Percentiles rank a stretch among this genome's conserved stretches.
Evolutionary conservation across 1,140 invertebrate species (phyloP).

Genomic region (Drosophila bipectinata): DNA sequence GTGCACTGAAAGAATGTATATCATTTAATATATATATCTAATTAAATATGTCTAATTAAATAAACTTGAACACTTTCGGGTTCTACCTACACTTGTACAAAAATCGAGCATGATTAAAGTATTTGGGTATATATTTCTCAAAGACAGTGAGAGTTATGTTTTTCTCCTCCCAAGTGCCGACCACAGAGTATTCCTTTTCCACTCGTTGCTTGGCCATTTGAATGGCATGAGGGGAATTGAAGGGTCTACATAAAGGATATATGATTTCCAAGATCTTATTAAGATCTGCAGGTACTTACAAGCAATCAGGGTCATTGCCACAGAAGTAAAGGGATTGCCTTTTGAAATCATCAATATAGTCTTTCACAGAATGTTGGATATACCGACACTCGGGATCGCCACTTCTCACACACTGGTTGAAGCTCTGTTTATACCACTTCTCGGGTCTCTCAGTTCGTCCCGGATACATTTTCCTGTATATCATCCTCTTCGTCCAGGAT

Average conservation of each 20-base stretch:
- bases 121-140: conserved; percentile 92
- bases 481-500: conserved; percentile 92
- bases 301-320: conserved; percentile 92
- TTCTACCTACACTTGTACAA: conserved; percentile 63
- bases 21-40: conserved; percentile 6
- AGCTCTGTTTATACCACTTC: conserved; percentile 94
- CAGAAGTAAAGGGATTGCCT: conserved; percentile 94
- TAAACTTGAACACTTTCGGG: conserved; percentile 39
- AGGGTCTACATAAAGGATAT: conserved; percentile 86
- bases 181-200: conserved; percentile 93
- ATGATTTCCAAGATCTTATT: background rate
- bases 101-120: conserved; percentile 89
- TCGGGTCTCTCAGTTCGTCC: conserved; percentile 92
- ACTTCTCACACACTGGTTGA: conserved; percentile 92
- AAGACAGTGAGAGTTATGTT: conserved; percentile 92
- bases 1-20: conserved; percentile 55
- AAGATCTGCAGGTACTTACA: conserved; percentile 86
- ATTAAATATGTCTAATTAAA: background rate
- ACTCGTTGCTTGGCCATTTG: conserved; percentile 92
- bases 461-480: conserved; percentile 93
- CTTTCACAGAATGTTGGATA: conserved; percentile 89
- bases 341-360: conserved; percentile 91
- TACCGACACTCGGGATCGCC: conserved; percentile 93
- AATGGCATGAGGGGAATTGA: conserved; percentile 91
- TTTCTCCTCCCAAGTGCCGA: conserved; percentile 93